These are phyloP conservation scores for Musca domestica DNA, from an alignment of 1,140 invertebrate species.

Conservation along the genomic window DNA sequence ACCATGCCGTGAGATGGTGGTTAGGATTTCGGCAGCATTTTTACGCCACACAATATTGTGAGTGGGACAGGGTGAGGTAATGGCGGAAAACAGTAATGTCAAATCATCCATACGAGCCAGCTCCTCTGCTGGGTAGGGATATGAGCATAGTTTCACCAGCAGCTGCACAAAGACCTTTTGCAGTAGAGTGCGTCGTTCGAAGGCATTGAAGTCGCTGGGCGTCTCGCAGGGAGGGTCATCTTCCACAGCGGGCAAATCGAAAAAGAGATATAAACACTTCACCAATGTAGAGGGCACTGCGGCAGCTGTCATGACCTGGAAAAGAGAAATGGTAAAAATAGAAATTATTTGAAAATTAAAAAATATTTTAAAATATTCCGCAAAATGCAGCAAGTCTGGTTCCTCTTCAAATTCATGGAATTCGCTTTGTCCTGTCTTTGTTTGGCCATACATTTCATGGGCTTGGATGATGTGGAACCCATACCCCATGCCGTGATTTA, in stretches of 20 bases:
- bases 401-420: slow-evolving; percentile 24
- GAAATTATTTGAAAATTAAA: slow-evolving; percentile 17
- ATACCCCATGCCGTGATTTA: slow-evolving; percentile 21
- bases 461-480: slow-evolving; percentile 19
- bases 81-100: slow-evolving; percentile 91
- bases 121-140: slow-evolving; percentile 91
- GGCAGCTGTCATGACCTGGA: slow-evolving; percentile 88
- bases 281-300: slow-evolving; percentile 96
- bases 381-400: slow-evolving; percentile 26
- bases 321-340: neutral
- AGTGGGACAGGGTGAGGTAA: slow-evolving; percentile 89
- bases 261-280: slow-evolving; percentile 98
- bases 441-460: slow-evolving; percentile 15
- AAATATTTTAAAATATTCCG: neutral
- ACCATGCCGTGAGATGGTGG: slow-evolving; percentile 92
- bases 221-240: slow-evolving; percentile 60
- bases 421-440: neutral
- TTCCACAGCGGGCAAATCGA: slow-evolving; percentile 90
- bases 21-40: slow-evolving; percentile 92
- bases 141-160: slow-evolving; percentile 89
- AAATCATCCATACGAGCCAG: slow-evolving; percentile 95
- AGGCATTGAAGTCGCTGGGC: slow-evolving; percentile 84
- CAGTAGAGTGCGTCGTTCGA: slow-evolving; percentile 85
- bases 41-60: slow-evolving; percentile 96
- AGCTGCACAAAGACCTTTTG: slow-evolving; percentile 97